phyloP scores from a whole-genome alignment of 2,888 invertebrate genomes.

The Sphecodes monilicornis region DNA sequence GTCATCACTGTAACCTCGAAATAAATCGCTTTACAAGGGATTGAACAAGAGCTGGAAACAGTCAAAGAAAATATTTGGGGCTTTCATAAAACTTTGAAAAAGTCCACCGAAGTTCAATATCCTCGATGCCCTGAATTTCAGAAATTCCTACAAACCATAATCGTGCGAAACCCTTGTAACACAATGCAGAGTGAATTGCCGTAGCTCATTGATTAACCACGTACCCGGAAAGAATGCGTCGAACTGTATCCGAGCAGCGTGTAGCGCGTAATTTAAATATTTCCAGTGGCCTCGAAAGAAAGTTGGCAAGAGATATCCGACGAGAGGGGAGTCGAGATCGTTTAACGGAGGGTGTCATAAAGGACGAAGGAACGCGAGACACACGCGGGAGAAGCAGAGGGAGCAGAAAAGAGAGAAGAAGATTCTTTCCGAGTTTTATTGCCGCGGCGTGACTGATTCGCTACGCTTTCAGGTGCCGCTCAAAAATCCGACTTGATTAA shows the following conservation, averaged over 20 bases:
- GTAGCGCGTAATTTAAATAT: slow-evolving; percentile 16
- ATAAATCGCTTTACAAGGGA: too few relatives aligned
- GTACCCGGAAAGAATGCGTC: slow-evolving; percentile 2
- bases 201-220: slow-evolving; percentile 3
- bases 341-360: slow-evolving; percentile 61
- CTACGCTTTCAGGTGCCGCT: slow-evolving; percentile 78
- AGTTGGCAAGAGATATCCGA: slow-evolving; percentile 14
- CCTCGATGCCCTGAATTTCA: background rate
- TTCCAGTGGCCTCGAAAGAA: slow-evolving; percentile 19
- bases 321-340: slow-evolving; percentile 43
- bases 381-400: background rate
- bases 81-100: background rate
- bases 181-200: background rate
- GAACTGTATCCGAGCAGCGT: background rate
- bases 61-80: background rate
- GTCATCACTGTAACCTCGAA: too few relatives aligned
- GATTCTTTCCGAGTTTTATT: slow-evolving; percentile 81
- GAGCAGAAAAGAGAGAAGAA: slow-evolving; percentile 44
- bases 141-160: background rate
- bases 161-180: background rate
- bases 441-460: slow-evolving; percentile 80
- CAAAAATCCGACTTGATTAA: slow-evolving; percentile 84
- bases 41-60: too few relatives aligned
- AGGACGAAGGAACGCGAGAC: slow-evolving; percentile 35
- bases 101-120: background rate